Evolutionary conservation across 1,140 invertebrate species (phyloP), one percentile per base, ranked within the genome.

Genomic region (Drosophila kurseongensis): DNA sequence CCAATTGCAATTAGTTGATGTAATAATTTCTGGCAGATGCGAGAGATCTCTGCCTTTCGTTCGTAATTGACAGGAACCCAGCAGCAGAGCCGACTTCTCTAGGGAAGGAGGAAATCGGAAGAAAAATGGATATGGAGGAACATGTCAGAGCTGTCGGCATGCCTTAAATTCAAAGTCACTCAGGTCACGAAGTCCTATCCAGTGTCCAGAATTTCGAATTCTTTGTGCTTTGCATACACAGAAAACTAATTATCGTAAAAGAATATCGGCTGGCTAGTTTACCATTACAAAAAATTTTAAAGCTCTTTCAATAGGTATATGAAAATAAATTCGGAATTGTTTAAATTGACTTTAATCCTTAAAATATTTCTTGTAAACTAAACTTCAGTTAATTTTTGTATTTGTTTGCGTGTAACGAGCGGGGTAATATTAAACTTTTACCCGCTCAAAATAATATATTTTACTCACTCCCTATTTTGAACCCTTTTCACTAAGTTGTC

Each of bases 121-220:
- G 8, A 35, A 59, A 58, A 58, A 69, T 55, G 54, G 63, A 73
- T 63, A 80, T 62, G 69, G 67, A 57, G 65, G 50, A 63, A 68
- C 54, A 74, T 69, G 68, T 80, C 80, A 80, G 44, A 78, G 48
- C 84, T 88, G 79, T 88, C 84, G 55, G 45, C 62, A 55, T 55
- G 65, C 23, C 72, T 66, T 66, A 89, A 88, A 88, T 80, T 83
- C 57, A 78, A 78, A 75, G 80, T 71, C 76, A 68, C 40, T 66
- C 38, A 35, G 12, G 50, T 36, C 60, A 41, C 12, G 8, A 48
- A 48, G 35, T 63, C 44, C 14, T 44, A 16, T 65, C 54, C 50
- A n/a, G 12, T 32, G 52, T 76, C 67, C 65, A 14, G 63, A 40
- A 58, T 45, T 38, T 36, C 41, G 23, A 65, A 27, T 35, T 58